Percentiles rank a stretch among this genome's conserved stretches.
These are phyloP conservation scores for Tetragonisca angustula DNA, from an alignment of 2,888 invertebrate genomes.

Conservation along the genomic window DNA sequence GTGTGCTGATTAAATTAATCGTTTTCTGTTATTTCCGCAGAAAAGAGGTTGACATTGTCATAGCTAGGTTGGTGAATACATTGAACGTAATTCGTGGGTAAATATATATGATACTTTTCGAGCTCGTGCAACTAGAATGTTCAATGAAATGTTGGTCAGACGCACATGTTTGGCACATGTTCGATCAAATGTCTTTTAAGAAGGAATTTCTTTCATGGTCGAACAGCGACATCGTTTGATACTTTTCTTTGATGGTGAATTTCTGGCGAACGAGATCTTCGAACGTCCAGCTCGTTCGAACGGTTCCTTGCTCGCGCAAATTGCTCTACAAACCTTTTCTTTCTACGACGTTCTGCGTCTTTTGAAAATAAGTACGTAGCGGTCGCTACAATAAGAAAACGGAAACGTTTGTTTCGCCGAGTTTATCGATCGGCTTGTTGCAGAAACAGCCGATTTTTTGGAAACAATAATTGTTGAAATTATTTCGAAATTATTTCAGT, in stretches of 20 bases:
- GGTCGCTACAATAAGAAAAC: neutral
- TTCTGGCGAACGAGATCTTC: neutral
- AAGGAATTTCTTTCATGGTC: neutral
- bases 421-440: neutral
- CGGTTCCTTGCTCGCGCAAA: neutral
- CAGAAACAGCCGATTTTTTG: no score
- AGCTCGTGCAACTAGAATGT: conserved; percentile 1
- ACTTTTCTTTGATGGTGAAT: neutral
- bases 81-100: neutral
- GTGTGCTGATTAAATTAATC: neutral
- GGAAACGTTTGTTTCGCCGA: conserved; percentile 4
- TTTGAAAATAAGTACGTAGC: neutral
- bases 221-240: neutral
- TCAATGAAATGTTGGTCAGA: neutral
- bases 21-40: conserved; percentile 18
- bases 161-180: neutral
- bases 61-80: neutral
- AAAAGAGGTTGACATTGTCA: neutral
- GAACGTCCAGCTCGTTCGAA: neutral
- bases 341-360: neutral
- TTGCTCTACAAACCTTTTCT: neutral
- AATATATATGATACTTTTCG: neutral
- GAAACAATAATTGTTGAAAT: no score
- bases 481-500: no score
- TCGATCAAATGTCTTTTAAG: neutral